phyloP scores from a whole-genome alignment of 1,140 invertebrate species.

The Leptonema lineaticorne region DNA sequence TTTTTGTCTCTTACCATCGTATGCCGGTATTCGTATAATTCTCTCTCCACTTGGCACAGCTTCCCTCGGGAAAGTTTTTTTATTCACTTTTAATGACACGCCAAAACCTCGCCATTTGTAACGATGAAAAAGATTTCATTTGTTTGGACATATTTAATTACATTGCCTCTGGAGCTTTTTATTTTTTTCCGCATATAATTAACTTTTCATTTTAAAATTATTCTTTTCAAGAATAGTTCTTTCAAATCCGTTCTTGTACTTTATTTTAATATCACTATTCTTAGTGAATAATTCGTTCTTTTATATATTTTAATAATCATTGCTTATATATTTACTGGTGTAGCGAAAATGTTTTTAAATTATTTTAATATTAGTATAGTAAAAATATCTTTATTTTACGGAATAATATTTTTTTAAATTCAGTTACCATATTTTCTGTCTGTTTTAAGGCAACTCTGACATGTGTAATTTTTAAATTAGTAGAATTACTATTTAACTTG shows the following conservation, averaged over 20 bases:
- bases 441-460: too few species aligned
- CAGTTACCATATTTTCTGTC: too few species aligned
- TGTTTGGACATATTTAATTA: conserved; percentile 42
- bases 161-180: conserved; percentile 27
- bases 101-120: conserved; percentile 38
- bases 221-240: background rate
- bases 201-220: background rate
- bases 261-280: background rate
- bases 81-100: conserved; percentile 40
- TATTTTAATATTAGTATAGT: too few species aligned
- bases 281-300: too few species aligned
- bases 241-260: background rate
- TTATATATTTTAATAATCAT: too few species aligned
- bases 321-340: too few species aligned
- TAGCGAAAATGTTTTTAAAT: too few species aligned
- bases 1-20: conserved; percentile 20
- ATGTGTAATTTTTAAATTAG: too few species aligned
- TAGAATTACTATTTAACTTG: too few species aligned
- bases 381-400: too few species aligned
- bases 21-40: conserved; percentile 10
- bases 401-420: too few species aligned
- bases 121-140: conserved; percentile 38
- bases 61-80: conserved; percentile 38
- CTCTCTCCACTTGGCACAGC: conserved; percentile 13
- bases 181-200: background rate